Base-by-base conservation (phyloP, 2,888 invertebrate genomes). In the Arctia plantaginis region DNA sequence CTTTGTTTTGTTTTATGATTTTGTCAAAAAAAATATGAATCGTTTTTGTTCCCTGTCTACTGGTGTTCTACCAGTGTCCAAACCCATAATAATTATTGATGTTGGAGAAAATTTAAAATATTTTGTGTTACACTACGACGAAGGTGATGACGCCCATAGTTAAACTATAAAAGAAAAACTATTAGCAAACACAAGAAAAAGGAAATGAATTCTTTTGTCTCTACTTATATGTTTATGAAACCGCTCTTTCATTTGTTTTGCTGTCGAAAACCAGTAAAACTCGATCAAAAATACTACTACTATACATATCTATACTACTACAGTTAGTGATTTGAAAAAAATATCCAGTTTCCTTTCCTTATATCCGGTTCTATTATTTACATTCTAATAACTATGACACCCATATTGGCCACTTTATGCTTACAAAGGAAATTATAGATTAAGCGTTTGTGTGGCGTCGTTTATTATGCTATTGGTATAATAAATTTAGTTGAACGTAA, bases 401-500 rank as follows among this genome's bases (percentile, higher is more conserved):
- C 1, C 59, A 59, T 27, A 27, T 8, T 59, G 27, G 59, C 41
- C 13, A 27, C 12, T 27, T 59, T 59, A 27, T 27, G 27, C 7
- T 59, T 30, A 4, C 6, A 15, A 59, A 59, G 59, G 27, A 59
- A 13, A 59, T 59, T 20, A 23, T 39, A 6, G 3, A 35, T 15
- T 44, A 27, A 66, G 44, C 15, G 41, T 30, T 44, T 66, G 0
- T 27, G 30, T 30, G 27, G n/a, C 20, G 30, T 35, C 35, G n/a
- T 23, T 72, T 69, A n/a, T 33, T 35, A 30, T 47, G 69, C 10
- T 74, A 66, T 74, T 59, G 44, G 30, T 23, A 20, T 66, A 74
- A 70, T 74, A 74, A 70, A 70, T 55, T 51, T 65, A 18, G 41
- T 66, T 71, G 23, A 47, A 71, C 39, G 39, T 67, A 71, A 74